Percentiles rank a stretch among this genome's conserved stretches.
Evolutionary conservation across 2,797 vertebrate genomes (phyloP).

Genomic region (Pantherophis vulpinus): DNA sequence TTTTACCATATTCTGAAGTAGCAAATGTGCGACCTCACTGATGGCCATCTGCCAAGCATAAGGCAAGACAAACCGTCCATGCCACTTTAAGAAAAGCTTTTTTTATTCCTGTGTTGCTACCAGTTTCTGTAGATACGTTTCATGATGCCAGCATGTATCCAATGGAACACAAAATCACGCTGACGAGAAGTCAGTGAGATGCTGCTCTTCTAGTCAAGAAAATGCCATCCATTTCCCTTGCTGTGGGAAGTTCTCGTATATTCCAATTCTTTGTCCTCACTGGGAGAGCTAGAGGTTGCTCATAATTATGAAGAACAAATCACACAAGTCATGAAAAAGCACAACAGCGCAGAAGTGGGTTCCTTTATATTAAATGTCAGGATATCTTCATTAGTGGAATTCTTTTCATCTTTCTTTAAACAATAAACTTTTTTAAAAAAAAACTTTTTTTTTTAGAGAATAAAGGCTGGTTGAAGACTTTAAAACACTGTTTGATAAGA

Average conservation of each 20-base stretch:
- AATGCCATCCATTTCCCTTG: not conserved
- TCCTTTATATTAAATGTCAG: not conserved
- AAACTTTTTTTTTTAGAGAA: not conserved
- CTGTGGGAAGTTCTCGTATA: slow-evolving; percentile 1
- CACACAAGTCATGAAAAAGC: not conserved
- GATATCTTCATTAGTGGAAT: not conserved
- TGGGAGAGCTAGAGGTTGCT: not conserved
- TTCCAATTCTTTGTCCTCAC: slow-evolving; percentile 19
- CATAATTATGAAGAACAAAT: not conserved
- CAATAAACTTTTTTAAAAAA: not conserved
- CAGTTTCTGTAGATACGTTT: slow-evolving; percentile 31
- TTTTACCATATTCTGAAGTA: slow-evolving; percentile 37
- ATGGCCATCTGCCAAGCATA: not conserved
- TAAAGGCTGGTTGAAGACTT: not conserved
- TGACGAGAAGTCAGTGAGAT: slow-evolving; percentile 50
- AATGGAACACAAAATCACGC: slow-evolving; percentile 51
- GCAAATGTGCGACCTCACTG: slow-evolving; percentile 15
- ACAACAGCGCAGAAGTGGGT: not conserved
- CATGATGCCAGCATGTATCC: not conserved
- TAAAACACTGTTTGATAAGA: not conserved
- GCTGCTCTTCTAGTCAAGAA: not conserved
- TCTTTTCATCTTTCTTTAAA: not conserved
- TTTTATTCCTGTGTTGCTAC: slow-evolving; percentile 40
- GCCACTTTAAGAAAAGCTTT: not conserved
- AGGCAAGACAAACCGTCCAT: slow-evolving; percentile 31